Percentiles rank a stretch among this genome's conserved stretches.
phyloP scores from a whole-genome alignment of 2,888 invertebrate genomes.

The Arctia plantaginis region DNA sequence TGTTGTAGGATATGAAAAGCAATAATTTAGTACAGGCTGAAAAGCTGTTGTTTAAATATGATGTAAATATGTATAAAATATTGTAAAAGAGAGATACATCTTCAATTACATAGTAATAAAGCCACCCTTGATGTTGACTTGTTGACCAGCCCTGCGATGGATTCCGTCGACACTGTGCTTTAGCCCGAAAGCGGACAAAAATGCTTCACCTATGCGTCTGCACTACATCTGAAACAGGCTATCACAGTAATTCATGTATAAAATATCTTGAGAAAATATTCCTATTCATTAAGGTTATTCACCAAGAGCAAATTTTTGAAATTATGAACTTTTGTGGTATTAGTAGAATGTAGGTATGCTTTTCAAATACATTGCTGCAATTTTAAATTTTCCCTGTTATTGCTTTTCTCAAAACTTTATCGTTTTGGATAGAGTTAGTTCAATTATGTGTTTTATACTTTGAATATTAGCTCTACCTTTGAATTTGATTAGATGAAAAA shows the following conservation, averaged over 20 bases:
- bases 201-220: no score
- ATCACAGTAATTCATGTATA: background rate
- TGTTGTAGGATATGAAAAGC: conserved; percentile 46
- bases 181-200: background rate
- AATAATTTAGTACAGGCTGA: conserved; percentile 48
- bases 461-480: background rate
- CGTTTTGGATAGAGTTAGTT: background rate
- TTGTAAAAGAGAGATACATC: background rate
- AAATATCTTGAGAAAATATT: background rate
- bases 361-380: background rate
- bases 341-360: background rate
- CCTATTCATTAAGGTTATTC: background rate
- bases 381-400: background rate
- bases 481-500: background rate
- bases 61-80: conserved; percentile 19
- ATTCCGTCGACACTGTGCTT: background rate
- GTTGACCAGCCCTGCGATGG: background rate
- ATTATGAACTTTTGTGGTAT: background rate
- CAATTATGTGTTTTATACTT: no score
- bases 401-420: background rate
- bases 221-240: background rate
- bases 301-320: background rate
- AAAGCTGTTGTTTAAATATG: conserved; percentile 28
- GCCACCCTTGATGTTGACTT: background rate
- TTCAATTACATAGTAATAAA: background rate